phyloP scores from a whole-genome alignment of 2,797 vertebrate species.

The Gouania willdenowi region DNA sequence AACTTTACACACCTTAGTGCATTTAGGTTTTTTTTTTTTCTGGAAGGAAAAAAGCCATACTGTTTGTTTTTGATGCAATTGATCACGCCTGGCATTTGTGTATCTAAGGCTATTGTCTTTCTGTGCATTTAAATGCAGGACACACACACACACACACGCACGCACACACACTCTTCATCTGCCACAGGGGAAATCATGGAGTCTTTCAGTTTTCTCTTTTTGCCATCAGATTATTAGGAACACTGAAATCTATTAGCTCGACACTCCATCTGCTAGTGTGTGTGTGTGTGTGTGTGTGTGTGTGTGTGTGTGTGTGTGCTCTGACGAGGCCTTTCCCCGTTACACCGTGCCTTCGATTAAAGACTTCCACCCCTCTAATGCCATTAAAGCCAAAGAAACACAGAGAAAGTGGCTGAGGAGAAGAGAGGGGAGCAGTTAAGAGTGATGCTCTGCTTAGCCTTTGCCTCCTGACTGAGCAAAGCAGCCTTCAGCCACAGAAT shows the following conservation, averaged over 20 bases:
- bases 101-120: neutral
- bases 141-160: neutral
- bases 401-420: conserved; percentile 16
- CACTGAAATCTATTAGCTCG: conserved; percentile 52
- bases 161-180: neutral
- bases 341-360: conserved; percentile 42
- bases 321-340: conserved; percentile 19
- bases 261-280: conserved; percentile 34
- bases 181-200: conserved; percentile 57
- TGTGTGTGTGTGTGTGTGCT: conserved; percentile 6
- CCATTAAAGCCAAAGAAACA: conserved; percentile 48
- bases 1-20: no score
- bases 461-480: conserved; percentile 38
- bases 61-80: no score
- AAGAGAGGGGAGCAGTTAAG: conserved; percentile 23
- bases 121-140: neutral
- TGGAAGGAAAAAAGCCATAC: no score
- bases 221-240: conserved; percentile 55
- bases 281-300: conserved; percentile 5
- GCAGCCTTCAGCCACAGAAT: conserved; percentile 33
- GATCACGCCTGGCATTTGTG: no score
- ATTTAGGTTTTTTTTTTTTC: no score
- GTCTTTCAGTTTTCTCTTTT: conserved; percentile 36
- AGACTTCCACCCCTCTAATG: conserved; percentile 58
- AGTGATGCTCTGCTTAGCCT: conserved; percentile 60